These are phyloP conservation scores for Ibidorhyncha struthersii DNA, from an alignment of 2,113 vertebrate genomes.

Conservation along the genomic window DNA sequence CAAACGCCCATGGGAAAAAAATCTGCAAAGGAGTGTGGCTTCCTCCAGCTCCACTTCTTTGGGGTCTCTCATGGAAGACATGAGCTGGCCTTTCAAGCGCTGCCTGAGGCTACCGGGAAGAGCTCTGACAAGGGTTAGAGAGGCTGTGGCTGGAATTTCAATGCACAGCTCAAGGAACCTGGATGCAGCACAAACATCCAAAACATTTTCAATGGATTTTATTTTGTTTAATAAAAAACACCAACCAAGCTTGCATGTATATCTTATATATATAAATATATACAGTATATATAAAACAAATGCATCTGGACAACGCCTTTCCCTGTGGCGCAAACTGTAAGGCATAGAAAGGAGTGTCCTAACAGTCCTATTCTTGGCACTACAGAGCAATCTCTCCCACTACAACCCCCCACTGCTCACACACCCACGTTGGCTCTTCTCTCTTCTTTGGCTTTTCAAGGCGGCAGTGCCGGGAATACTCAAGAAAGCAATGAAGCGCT, in stretches of 20 bases:
- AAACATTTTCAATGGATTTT: conserved; percentile 56
- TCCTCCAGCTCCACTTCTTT: neutral
- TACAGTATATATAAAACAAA: conserved; percentile 80
- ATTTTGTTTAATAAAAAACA: conserved; percentile 75
- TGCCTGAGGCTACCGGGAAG: neutral
- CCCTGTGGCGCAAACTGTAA: conserved; percentile 67
- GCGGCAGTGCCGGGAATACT: neutral
- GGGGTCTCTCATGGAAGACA: neutral
- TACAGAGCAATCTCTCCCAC: conserved; percentile 31
- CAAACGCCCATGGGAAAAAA: neutral
- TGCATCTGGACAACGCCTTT: conserved; percentile 68
- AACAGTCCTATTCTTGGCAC: conserved; percentile 58
- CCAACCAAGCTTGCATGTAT: conserved; percentile 76
- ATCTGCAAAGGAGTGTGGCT: neutral
- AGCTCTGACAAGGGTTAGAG: neutral
- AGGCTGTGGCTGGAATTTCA: neutral
- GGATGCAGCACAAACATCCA: conserved; percentile 51
- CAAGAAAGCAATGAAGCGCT: neutral
- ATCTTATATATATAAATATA: conserved; percentile 83
- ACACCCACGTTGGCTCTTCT: neutral
- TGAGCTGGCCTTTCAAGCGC: neutral
- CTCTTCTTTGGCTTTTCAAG: conserved; percentile 38
- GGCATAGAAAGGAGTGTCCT: conserved; percentile 45
- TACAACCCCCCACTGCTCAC: neutral
- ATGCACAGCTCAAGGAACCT: neutral